A percentile compares a stretch with the other conserved stretches of the same genome.
Conservation (phyloP, 2,888 invertebrate genomes). For the Nipponacmea schrenckii region DNA sequence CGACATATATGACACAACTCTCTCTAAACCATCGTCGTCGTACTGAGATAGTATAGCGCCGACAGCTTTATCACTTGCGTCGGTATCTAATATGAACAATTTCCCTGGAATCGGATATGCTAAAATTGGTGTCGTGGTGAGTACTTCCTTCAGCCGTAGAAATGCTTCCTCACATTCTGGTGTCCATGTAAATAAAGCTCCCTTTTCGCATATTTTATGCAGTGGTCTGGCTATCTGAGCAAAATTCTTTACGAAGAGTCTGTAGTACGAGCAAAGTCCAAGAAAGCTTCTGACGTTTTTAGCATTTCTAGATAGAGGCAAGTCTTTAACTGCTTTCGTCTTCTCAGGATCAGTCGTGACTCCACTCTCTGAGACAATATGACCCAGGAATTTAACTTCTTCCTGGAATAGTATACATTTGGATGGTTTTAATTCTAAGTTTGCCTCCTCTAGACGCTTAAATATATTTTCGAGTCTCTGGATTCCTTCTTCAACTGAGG, state of each 20-base stretch:
- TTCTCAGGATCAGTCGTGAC: constrained; percentile 14
- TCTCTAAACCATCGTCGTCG: constrained; percentile 1
- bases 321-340: neutral
- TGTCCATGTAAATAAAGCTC: constrained; percentile 22
- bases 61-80: constrained; percentile 4
- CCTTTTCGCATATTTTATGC: constrained; percentile 18
- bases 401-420: constrained; percentile 11
- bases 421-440: constrained; percentile 10
- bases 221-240: constrained; percentile 12
- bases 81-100: constrained; percentile 6
- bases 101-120: neutral
- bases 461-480: constrained; percentile 7
- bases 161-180: constrained; percentile 19
- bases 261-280: constrained; percentile 11
- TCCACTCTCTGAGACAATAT: constrained; percentile 9
- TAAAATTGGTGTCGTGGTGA: constrained; percentile 16
- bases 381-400: constrained; percentile 14
- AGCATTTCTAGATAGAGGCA: neutral
- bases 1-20: constrained; percentile 8
- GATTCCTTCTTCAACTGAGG: constrained; percentile 18
- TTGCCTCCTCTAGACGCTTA: constrained; percentile 2
- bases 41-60: constrained; percentile 14
- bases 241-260: constrained; percentile 12
- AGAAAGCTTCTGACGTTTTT: constrained; percentile 16
- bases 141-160: constrained; percentile 13